Percentiles rank a stretch among this genome's conserved stretches.
These are phyloP conservation scores for Spinibarbus caldwelli DNA, from an alignment of 2,797 vertebrate genomes.

Conservation along the genomic window DNA sequence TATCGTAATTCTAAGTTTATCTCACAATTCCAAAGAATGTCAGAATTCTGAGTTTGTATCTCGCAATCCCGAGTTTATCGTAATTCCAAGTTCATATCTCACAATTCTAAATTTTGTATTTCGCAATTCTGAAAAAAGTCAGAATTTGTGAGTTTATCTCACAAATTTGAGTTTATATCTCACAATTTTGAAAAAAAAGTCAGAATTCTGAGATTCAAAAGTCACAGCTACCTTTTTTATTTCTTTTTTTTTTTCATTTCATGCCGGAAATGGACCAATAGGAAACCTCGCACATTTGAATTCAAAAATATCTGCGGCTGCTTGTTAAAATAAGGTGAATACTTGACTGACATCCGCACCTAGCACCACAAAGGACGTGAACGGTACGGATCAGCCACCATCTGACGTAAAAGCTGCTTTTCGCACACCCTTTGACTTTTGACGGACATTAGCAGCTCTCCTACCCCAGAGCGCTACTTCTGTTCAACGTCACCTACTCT, in stretches of 20 bases:
- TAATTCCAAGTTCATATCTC: not conserved
- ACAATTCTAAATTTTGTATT: not conserved
- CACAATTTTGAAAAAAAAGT: too few relatives aligned
- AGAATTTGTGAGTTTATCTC: too few relatives aligned
- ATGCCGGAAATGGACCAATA: too few relatives aligned
- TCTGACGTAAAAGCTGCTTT: not conserved
- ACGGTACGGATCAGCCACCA: not conserved
- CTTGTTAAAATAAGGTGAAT: not conserved
- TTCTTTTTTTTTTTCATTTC: too few relatives aligned
- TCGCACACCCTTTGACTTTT: slow-evolving; percentile 31
- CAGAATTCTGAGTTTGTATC: not conserved
- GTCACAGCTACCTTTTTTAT: too few relatives aligned
- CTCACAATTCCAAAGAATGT: too few relatives aligned
- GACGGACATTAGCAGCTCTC: slow-evolving; percentile 22
- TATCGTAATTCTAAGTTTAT: not conserved
- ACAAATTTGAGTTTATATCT: too few relatives aligned
- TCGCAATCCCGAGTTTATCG: not conserved
- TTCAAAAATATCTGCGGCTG: fast-evolving
- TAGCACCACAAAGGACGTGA: not conserved
- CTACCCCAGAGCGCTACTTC: not conserved
- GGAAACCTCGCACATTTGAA: not conserved
- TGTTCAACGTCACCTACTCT: slow-evolving; percentile 37
- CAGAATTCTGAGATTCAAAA: not conserved
- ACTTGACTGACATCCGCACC: not conserved
- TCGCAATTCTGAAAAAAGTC: not conserved